A percentile compares a stretch with the other conserved stretches of the same genome.
phyloP scores from a whole-genome alignment of 2,888 invertebrate genomes.

The Pheosia tremula region DNA sequence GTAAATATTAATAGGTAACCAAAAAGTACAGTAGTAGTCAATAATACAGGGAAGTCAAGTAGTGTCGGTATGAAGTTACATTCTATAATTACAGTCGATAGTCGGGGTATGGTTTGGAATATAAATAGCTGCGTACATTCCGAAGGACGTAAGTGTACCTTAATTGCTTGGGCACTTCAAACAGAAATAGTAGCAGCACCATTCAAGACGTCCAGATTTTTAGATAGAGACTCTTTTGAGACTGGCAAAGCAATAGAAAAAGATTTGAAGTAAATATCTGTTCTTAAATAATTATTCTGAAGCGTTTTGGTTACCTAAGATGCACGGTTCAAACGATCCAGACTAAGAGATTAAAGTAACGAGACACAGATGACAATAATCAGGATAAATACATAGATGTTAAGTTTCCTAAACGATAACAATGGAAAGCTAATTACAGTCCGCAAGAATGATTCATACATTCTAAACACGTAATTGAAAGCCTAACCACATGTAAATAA shows the following conservation, averaged over 20 bases:
- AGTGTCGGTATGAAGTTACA: constrained; percentile 28
- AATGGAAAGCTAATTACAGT: constrained; percentile 13
- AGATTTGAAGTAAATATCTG: not conserved
- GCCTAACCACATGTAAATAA: constrained; percentile 15
- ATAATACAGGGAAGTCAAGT: constrained; percentile 17
- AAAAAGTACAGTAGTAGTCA: too few relatives aligned
- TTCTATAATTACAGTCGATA: constrained; percentile 31
- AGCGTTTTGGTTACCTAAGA: not conserved
- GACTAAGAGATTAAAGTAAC: not conserved
- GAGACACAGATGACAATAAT: constrained; percentile 3
- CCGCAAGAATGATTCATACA: constrained; percentile 11
- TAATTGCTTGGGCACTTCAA: constrained; percentile 39
- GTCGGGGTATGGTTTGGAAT: constrained; percentile 37
- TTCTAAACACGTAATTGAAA: constrained; percentile 12
- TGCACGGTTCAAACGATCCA: not conserved
- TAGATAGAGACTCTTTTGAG: not conserved
- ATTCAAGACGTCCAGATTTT: not conserved
- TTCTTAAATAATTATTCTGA: not conserved
- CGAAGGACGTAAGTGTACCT: constrained; percentile 41
- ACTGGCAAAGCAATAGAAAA: not conserved
- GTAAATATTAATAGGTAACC: constrained; percentile 7
- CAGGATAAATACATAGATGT: constrained; percentile 4
- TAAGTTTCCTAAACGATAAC: constrained; percentile 11
- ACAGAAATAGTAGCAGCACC: constrained; percentile 12
- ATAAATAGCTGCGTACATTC: constrained; percentile 38